Evolutionary conservation across 2,888 invertebrate species (phyloP).

Genomic region (Norana najaformis): DNA sequence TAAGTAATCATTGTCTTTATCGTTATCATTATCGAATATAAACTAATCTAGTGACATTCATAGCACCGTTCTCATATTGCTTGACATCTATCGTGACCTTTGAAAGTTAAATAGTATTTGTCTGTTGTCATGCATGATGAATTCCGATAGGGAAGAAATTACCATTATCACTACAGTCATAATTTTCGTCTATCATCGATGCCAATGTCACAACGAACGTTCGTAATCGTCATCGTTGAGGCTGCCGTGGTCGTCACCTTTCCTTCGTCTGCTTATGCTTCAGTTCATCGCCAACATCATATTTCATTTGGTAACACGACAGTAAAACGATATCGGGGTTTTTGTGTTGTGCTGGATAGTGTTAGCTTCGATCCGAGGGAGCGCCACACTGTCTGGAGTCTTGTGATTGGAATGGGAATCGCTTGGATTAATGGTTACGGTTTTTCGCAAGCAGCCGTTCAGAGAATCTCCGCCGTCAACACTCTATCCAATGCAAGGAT

Average conservation of each 20-base stretch:
- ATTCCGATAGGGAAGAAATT: background rate
- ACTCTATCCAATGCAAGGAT: background rate
- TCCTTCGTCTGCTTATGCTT: no score
- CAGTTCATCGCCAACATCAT: no score
- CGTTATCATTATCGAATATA: background rate
- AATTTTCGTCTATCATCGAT: background rate
- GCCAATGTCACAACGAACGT: background rate
- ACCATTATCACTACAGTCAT: background rate
- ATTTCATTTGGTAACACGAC: no score
- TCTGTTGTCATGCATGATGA: background rate
- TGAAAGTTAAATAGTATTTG: background rate
- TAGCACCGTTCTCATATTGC: background rate
- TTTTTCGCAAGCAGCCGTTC: background rate
- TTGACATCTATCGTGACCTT: background rate
- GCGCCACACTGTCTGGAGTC: conserved; percentile 6
- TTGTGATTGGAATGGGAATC: background rate
- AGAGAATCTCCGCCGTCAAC: conserved; percentile 9
- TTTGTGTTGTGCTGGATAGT: background rate
- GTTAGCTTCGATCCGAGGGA: background rate
- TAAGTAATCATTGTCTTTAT: background rate
- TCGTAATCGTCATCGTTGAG: conserved; percentile 3
- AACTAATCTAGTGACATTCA: no score
- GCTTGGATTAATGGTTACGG: background rate
- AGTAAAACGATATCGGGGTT: no score
- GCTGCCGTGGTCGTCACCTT: background rate